phyloP scores from a whole-genome alignment of 2,888 invertebrate genomes.

The Argyra leucocephala region DNA sequence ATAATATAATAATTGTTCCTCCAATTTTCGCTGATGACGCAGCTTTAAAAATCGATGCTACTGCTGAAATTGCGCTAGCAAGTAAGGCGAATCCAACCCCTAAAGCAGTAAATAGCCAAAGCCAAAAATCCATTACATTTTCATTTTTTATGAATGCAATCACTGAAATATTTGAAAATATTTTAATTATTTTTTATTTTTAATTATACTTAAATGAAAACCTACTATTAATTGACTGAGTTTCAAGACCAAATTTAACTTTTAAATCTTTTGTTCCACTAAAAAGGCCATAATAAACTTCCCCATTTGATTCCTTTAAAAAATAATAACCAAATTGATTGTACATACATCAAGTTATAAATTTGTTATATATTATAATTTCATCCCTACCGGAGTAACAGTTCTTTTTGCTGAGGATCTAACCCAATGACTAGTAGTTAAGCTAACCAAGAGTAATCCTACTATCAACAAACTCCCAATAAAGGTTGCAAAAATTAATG shows the following conservation, averaged over 20 bases:
- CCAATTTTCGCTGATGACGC: conserved; percentile 40
- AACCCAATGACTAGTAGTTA: conserved; percentile 72
- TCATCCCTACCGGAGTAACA: conserved; percentile 36
- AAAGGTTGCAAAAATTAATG: conserved; percentile 66
- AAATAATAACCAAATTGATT: no score
- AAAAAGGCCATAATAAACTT: conserved; percentile 76
- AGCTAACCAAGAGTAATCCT: conserved; percentile 59
- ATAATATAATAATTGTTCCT: conserved; percentile 37
- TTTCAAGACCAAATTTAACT: conserved; percentile 70
- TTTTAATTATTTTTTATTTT: neutral
- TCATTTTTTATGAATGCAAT: conserved; percentile 33
- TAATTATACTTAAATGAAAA: neutral
- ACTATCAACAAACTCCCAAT: conserved; percentile 63
- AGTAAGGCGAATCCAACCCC: conserved; percentile 35
- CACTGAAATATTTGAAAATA: neutral
- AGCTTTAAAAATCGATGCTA: conserved; percentile 40
- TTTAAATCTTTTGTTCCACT: conserved; percentile 75
- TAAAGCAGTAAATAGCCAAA: conserved; percentile 40
- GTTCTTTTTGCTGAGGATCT: conserved; percentile 55
- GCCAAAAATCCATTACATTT: conserved; percentile 37
- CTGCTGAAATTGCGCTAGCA: conserved; percentile 40
- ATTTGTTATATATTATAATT: no score
- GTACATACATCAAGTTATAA: no score
- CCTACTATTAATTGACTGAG: conserved; percentile 65
- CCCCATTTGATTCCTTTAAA: conserved; percentile 48